These are phyloP conservation scores for Sinotaia quadrata DNA, from an alignment of 2,888 invertebrate genomes.

Conservation along the genomic window DNA sequence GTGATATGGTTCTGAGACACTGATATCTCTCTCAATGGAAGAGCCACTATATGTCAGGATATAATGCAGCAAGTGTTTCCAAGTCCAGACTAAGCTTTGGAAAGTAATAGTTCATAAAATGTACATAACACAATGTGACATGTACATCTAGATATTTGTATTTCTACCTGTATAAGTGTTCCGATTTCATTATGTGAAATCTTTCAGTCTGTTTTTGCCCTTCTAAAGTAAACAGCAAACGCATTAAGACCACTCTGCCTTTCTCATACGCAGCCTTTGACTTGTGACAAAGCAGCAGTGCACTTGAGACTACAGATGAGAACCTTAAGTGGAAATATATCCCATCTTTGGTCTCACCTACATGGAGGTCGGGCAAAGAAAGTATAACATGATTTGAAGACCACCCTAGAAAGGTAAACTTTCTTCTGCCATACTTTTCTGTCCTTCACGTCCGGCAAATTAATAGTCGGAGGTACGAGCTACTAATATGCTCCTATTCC, in stretches of 20 bases:
- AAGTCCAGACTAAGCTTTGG: too few relatives aligned
- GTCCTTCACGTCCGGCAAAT: constrained; percentile 20
- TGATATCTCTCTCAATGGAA: too few relatives aligned
- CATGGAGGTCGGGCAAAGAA: background rate
- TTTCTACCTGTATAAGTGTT: too few relatives aligned
- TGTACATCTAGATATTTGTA: too few relatives aligned
- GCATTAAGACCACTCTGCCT: constrained; percentile 11
- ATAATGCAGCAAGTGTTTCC: too few relatives aligned
- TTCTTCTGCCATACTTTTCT: constrained; percentile 14
- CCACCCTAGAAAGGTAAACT: constrained; percentile 15
- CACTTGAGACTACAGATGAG: background rate
- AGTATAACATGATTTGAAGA: background rate
- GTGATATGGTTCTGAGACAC: too few relatives aligned
- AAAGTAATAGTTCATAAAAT: too few relatives aligned
- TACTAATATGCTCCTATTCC: background rate
- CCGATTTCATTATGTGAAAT: too few relatives aligned
- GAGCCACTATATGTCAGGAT: too few relatives aligned
- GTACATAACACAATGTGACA: too few relatives aligned
- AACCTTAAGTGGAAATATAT: constrained; percentile 15
- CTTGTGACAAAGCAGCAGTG: background rate
- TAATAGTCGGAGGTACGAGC: constrained; percentile 4
- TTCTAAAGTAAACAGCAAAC: background rate
- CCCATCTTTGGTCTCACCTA: background rate
- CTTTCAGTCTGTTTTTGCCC: too few relatives aligned
- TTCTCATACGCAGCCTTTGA: constrained; percentile 19